Evolutionary conservation across 1,140 invertebrate species (phyloP), one percentile per base, ranked within the genome.

Genomic region (Anoplophora glabripennis): DNA sequence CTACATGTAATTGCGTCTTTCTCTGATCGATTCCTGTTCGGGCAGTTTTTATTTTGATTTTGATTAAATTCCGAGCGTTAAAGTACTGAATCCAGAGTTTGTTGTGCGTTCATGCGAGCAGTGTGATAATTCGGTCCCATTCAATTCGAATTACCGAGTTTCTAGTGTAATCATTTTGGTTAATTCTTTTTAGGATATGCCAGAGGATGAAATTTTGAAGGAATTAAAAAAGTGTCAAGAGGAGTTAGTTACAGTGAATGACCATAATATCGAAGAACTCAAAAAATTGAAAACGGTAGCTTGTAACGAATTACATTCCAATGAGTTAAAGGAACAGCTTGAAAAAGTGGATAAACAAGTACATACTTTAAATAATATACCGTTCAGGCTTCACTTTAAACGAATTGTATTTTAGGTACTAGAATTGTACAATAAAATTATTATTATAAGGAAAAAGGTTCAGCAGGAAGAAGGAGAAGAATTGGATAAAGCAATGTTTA

Each of bases 161-260:
- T n/a, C n/a, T n/a, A n/a, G n/a, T n/a, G n/a, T n/a, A n/a, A n/a
- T n/a, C n/a, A 28, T 28, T 28, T 28, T 28, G 21, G 21, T 28
- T n/a, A n/a, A 28, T 46, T 11, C 4, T 12, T 56, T 58, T 3
- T 48, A 62, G 55, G 57, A 57, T 44, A 51, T 46, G 28, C 59
- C 87, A 3, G 87, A 90, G 63, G 93, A 96, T 76, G 92, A 95
- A 74, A 90, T 96, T 68, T 74, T 93, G 52, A 74, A 81, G 7
- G 93, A 95, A 79, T 87, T 96, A 18, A 89, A 89, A 74, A 83
- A 89, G 64, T 92, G 92, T 67, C 90, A 93, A 66, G 82, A 88
- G 51, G 91, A 94, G 74, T 76, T 95, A 1, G 81, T 82, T 45
- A 82, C 80, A 0, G 76, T 92, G 7, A 83, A 87, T 41, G 81